Percentiles rank a stretch among this genome's conserved stretches.
phyloP scores from a whole-genome alignment of 2,797 vertebrate species.

The Enteromius paludinosus region DNA sequence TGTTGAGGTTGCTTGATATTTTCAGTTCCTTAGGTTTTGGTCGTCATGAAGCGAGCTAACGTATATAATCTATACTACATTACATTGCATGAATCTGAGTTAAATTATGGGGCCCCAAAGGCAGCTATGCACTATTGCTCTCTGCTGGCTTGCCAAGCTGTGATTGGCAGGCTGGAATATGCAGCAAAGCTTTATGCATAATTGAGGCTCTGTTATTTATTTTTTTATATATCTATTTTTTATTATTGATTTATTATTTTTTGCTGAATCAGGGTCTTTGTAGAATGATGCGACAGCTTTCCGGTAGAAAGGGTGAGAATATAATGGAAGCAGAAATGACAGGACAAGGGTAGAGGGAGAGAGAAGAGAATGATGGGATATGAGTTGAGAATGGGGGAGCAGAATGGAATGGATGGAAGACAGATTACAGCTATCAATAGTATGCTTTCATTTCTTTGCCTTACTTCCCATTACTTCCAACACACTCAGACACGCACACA shows the following conservation, averaged over 20 bases:
- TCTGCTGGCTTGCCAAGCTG: constrained; percentile 15
- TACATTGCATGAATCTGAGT: background rate
- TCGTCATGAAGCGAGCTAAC: background rate
- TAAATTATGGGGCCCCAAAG: constrained; percentile 52
- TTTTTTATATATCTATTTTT: constrained; percentile 45
- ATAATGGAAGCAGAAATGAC: constrained; percentile 19
- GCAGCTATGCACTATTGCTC: constrained; percentile 52
- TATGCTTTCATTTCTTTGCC: constrained; percentile 36
- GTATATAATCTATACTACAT: background rate
- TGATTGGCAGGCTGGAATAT: constrained; percentile 73
- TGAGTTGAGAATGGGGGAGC: constrained; percentile 10
- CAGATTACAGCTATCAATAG: constrained; percentile 45
- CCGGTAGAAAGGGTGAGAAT: constrained; percentile 40
- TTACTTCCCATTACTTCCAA: constrained; percentile 39
- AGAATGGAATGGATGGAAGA: constrained; percentile 33
- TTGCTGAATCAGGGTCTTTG: constrained; percentile 74
- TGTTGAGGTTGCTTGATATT: background rate
- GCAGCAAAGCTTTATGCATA: constrained; percentile 80
- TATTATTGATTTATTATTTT: constrained; percentile 57
- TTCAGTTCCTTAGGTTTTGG: background rate
- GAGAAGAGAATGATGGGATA: constrained; percentile 26
- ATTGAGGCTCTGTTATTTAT: constrained; percentile 71
- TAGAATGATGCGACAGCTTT: constrained; percentile 65
- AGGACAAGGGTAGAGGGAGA: constrained; percentile 5
- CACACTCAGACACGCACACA: constrained; percentile 42